phyloP scores from a whole-genome alignment of 1,140 invertebrate species.

The Bombus picipes region DNA sequence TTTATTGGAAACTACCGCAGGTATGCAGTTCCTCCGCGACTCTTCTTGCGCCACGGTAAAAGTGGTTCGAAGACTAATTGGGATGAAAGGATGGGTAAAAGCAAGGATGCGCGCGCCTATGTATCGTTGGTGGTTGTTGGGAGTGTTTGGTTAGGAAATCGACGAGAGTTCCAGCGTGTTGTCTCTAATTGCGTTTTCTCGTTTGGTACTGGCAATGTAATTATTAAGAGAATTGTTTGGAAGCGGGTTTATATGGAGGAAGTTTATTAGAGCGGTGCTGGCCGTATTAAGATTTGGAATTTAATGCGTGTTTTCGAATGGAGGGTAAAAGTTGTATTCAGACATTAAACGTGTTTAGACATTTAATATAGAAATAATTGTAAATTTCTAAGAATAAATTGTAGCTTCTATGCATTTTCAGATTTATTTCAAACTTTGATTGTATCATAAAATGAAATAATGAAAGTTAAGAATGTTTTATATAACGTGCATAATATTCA shows the following conservation, averaged over 20 bases:
- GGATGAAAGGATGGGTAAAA: background rate
- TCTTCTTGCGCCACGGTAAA: constrained; percentile 9
- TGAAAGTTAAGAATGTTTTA: too few species aligned
- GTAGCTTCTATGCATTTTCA: too few species aligned
- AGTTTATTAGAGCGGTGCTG: background rate
- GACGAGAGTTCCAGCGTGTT: background rate
- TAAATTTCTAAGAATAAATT: too few species aligned
- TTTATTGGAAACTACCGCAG: constrained; percentile 23
- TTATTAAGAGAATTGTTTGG: background rate
- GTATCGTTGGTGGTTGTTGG: background rate
- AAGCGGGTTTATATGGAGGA: background rate
- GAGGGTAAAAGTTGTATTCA: background rate
- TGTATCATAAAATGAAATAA: too few species aligned
- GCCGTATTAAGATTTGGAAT: background rate
- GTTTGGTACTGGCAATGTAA: background rate
- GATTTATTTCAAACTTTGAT: too few species aligned
- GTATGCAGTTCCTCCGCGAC: background rate
- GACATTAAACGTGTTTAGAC: background rate
- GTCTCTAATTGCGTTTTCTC: background rate
- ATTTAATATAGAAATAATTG: background rate
- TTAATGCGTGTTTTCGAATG: background rate
- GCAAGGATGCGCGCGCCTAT: background rate
- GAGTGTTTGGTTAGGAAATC: background rate
- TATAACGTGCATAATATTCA: too few species aligned
- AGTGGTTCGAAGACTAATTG: constrained; percentile 5